Conservation (phyloP, 2,888 invertebrate genomes). For the Leptopilina drosophilae region DNA sequence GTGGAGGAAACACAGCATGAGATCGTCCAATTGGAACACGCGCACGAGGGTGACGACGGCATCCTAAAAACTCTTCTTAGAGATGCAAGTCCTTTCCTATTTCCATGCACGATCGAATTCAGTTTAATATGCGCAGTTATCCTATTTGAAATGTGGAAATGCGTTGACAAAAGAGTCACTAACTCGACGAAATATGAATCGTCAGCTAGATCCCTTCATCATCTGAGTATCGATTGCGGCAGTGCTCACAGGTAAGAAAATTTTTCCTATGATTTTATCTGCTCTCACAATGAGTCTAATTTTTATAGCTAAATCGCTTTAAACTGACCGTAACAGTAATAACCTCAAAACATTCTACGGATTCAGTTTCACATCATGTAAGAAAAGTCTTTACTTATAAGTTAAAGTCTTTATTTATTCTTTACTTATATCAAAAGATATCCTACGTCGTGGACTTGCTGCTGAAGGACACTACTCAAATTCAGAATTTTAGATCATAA, state of each 20-base stretch:
- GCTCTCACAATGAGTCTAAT: too few relatives aligned
- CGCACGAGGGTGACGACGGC: conserved; percentile 66
- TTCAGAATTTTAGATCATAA: too few relatives aligned
- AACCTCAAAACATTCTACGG: too few relatives aligned
- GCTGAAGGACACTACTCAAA: too few relatives aligned
- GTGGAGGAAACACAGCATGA: conserved; percentile 94
- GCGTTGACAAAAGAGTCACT: conserved; percentile 82
- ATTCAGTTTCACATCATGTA: too few relatives aligned
- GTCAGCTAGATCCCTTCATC: conserved; percentile 66
- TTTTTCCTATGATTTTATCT: not conserved
- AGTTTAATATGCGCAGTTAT: conserved; percentile 91
- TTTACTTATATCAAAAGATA: too few relatives aligned
- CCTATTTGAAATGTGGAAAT: conserved; percentile 93
- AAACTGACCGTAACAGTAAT: too few relatives aligned
- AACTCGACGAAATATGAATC: conserved; percentile 75
- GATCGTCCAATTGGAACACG: conserved; percentile 84
- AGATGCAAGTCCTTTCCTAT: conserved; percentile 88
- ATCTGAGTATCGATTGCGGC: conserved; percentile 85
- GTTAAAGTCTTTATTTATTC: too few relatives aligned
- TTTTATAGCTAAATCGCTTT: too few relatives aligned
- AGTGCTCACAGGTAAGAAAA: conserved; percentile 83
- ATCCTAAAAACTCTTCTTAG: conserved; percentile 81
- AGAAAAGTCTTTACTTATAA: too few relatives aligned
- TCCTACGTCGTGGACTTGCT: too few relatives aligned
- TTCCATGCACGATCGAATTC: conserved; percentile 94